Evolutionary conservation across 2,113 vertebrate genomes (phyloP), one percentile per base, ranked within the genome.

Genomic region (Lophius piscatorius): DNA sequence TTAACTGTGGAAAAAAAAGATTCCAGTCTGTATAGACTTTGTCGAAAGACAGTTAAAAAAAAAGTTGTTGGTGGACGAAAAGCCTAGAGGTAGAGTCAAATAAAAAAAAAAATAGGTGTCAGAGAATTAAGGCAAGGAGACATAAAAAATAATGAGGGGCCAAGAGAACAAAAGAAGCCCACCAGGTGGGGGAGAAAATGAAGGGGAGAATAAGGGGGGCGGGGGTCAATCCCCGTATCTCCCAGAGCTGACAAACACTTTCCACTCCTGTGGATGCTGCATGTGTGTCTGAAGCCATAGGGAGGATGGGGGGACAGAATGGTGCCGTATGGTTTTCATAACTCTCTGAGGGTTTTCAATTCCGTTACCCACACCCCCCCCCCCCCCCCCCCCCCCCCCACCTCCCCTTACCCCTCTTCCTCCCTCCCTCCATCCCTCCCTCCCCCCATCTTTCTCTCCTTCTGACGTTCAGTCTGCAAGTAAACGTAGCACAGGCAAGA

Each of bases 311-410:
- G 66, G 63, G 76, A 77, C 80, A 77, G 73, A 82, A 60, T 44
- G 51, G 45, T 82, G 62, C 73, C 81, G 79, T 87, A 85, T 88
- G 87, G 80, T 84, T 88, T 86, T 89, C 85, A 89, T 89, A 88
- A 85, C 66, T 67, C 69, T 78, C 74, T 54, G 42, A 74, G 62
- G 68, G 55, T 65, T 78, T 72, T 77, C 54, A 48, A 29, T 49
- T 60, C 63, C 44, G 17, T 41, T 6, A 6, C 54, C 39, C 36
- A 62, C 38, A 52, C 23, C 41, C 38, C 22, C 18, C 34, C 16
- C 52, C 39, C 33, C 45, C 55, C 50, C 52, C 12, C 63, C 80
- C 63, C 56, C 70, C 64, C 73, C 75, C 74, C 57, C 72, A 64
- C 59, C 63, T 76, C 52, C 61, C 26, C 54, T 63, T 44, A 77